phyloP scores from a whole-genome alignment of 2,113 vertebrate species.

The Heteronetta atricapilla region DNA sequence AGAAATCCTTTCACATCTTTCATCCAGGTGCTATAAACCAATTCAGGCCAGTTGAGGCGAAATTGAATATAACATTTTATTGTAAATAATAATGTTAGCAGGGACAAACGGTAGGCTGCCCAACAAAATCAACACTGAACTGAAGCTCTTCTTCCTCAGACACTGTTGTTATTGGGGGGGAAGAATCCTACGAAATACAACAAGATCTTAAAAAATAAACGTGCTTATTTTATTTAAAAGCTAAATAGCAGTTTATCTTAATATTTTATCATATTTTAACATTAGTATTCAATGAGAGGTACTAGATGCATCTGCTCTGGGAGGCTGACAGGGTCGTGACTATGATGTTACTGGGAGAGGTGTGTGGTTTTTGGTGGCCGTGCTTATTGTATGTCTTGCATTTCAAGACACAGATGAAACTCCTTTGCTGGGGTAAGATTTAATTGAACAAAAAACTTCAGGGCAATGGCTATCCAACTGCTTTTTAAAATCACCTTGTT shows the following conservation, averaged over 20 bases:
- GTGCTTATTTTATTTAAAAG: not conserved
- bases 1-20: not conserved
- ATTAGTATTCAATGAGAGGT: not conserved
- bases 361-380: not conserved
- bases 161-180: constrained; percentile 65
- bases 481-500: not conserved
- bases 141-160: constrained; percentile 59
- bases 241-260: not conserved
- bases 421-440: not conserved
- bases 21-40: not conserved
- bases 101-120: constrained; percentile 62
- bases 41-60: not conserved
- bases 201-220: not conserved
- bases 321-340: not conserved
- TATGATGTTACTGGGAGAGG: not conserved
- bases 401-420: not conserved
- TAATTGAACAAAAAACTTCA: not conserved
- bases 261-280: not conserved
- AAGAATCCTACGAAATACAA: not conserved
- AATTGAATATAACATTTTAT: constrained; percentile 70
- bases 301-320: not conserved
- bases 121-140: constrained; percentile 66
- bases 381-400: not conserved
- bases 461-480: not conserved
- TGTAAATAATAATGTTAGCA: constrained; percentile 73